These are phyloP conservation scores for Onychostoma macrolepis DNA, from an alignment of 2,113 vertebrate species.

Conservation along the genomic window DNA sequence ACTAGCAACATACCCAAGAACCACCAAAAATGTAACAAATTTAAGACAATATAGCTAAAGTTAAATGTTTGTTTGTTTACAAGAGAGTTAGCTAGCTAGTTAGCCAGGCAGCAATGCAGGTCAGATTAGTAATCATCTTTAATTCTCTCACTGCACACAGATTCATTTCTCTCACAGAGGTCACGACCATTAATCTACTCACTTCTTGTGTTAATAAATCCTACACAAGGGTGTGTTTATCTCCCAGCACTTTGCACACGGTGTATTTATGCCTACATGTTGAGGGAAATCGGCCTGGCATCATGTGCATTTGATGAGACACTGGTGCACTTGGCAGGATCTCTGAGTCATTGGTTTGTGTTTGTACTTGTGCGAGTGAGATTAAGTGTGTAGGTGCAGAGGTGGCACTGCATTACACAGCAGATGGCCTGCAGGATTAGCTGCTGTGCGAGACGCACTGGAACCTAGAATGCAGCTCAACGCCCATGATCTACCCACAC, in stretches of 20 bases:
- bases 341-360: neutral
- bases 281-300: neutral
- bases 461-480: neutral
- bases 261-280: slow-evolving; percentile 43
- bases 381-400: slow-evolving; percentile 18
- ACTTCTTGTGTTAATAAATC: slow-evolving; percentile 68
- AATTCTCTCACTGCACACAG: slow-evolving; percentile 44
- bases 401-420: neutral
- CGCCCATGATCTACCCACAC: slow-evolving; percentile 14
- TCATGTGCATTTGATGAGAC: neutral
- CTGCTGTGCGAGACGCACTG: slow-evolving; percentile 19
- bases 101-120: neutral
- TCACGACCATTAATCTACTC: slow-evolving; percentile 78
- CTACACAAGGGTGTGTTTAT: neutral
- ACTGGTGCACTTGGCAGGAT: neutral
- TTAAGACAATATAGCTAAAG: too few relatives aligned
- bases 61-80: neutral
- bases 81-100: neutral
- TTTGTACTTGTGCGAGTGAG: slow-evolving; percentile 11
- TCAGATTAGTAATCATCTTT: neutral
- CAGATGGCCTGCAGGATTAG: slow-evolving; percentile 42
- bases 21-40: neutral
- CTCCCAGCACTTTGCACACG: neutral
- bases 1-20: neutral
- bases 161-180: slow-evolving; percentile 75